Evolutionary conservation across 2,113 vertebrate genomes (phyloP), one percentile per base, ranked within the genome.

Genomic region (Plecturocebus donacophilus): DNA sequence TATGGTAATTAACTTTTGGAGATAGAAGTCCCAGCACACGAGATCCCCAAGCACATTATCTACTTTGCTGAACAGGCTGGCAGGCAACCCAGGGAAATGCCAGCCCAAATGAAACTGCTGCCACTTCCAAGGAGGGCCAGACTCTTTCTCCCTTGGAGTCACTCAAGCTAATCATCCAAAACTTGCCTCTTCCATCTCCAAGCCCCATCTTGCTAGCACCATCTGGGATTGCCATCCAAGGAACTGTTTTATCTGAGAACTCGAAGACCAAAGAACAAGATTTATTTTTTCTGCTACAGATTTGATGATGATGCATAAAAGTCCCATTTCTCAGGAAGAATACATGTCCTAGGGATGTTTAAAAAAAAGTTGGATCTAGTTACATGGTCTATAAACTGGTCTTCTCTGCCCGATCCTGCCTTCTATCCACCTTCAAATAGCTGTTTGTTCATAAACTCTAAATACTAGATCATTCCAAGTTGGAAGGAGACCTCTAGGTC

Each of bases 301-400:
- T 49, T 70, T 61, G 71, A 23, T 3, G 3, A 16, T 42, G 17
- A 71, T 38, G 21, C 76, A 79, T 64, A 54, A 95, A 96, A 96
- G 87, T 61, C 40, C 75, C 25, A 54, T 70, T 75, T 95, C 75
- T 83, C 32, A 23, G 40, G 45, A 95, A 79, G 79, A 66, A 52
- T 30, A n/a, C 12, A 13, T 54, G 16, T 45, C 9, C 45, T 61
- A 40, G 42, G 52, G 35, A 45, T 71, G 17, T 38, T 42, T 42
- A 4, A 4, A 40, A 68, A 58, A 25, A 38, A 68, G 85, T 27
- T 70, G 86, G 40, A n/a, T 58, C 35, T 79, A 52, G 27, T 91
- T 90, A 80, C 38, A 35, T 66, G 56, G 91, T 91, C 89, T 38
- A 80, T 95, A 90, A 94, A 45, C 32, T 25, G 17, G 11, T 42